These are phyloP conservation scores for Rhopilema esculentum DNA, from an alignment of 30 jellyfish, hydroid and myxozoan genomes.

Conservation along the genomic window DNA sequence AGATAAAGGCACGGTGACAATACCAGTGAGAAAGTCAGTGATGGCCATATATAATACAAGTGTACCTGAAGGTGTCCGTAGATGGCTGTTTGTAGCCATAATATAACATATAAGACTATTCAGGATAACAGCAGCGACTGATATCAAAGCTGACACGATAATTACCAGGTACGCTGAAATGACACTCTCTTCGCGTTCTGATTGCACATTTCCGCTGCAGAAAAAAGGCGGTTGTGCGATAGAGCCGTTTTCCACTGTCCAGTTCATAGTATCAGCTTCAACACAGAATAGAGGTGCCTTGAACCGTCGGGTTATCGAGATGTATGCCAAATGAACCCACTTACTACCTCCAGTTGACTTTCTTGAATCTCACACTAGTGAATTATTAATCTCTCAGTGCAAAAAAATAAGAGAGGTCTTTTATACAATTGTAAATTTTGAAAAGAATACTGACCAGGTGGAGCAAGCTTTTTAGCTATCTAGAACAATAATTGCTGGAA, in stretches of 20 bases:
- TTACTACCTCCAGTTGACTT: too few relatives aligned
- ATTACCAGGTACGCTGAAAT: background rate
- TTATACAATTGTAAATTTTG: too few relatives aligned
- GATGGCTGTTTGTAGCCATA: background rate
- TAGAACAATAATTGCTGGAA: too few relatives aligned
- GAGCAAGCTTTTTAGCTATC: too few relatives aligned
- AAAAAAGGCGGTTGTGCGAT: background rate
- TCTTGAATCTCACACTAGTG: too few relatives aligned
- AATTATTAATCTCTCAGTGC: too few relatives aligned
- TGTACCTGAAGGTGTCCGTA: background rate
- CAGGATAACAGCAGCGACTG: background rate
- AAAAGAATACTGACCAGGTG: too few relatives aligned
- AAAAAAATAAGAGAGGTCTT: too few relatives aligned
- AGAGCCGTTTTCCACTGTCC: background rate
- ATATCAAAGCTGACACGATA: background rate
- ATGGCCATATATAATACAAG: background rate
- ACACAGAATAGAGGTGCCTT: too few relatives aligned
- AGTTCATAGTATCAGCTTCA: background rate
- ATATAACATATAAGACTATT: background rate
- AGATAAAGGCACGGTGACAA: background rate
- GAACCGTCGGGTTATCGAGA: too few relatives aligned
- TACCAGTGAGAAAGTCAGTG: background rate
- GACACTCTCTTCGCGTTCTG: background rate
- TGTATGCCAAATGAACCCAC: too few relatives aligned
- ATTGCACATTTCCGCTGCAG: background rate